Evolutionary conservation across 2,888 invertebrate genomes (phyloP).

Genomic region (Arrhopalites spinosus): DNA sequence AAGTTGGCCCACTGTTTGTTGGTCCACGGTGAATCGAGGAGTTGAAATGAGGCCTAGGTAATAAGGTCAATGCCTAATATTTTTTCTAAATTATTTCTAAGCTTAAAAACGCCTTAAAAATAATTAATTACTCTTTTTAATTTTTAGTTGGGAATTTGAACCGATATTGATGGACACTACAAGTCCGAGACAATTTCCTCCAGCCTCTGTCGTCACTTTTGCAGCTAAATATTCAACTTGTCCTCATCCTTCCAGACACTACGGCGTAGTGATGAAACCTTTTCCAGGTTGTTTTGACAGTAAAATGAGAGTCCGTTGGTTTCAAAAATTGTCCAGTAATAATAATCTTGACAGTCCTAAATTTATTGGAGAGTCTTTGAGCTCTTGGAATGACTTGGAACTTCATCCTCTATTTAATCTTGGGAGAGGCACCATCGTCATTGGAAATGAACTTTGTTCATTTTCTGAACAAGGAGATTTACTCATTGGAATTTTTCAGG

Average conservation of each 20-base stretch:
- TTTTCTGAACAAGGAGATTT: not conserved
- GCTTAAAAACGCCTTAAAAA: too few species aligned
- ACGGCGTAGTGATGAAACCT: not conserved
- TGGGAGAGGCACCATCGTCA: not conserved
- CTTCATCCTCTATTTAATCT: not conserved
- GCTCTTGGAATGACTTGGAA: not conserved
- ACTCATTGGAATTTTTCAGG: not conserved
- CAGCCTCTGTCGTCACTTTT: not conserved
- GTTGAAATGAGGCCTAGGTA: not conserved
- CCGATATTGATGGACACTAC: not conserved
- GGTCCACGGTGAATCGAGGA: not conserved
- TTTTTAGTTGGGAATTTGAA: not conserved
- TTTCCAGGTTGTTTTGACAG: too few species aligned
- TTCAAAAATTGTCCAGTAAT: too few species aligned
- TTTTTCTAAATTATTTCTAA: too few species aligned
- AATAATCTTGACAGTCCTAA: not conserved
- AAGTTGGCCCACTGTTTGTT: conserved; percentile 2
- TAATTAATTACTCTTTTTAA: too few species aligned
- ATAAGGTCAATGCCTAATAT: too few species aligned
- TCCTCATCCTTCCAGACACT: not conserved
- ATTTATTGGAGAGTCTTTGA: conserved; percentile 1
- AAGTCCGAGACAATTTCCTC: not conserved
- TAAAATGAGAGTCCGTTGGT: too few species aligned
- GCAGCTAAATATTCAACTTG: not conserved
- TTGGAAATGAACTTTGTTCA: not conserved